Conservation (phyloP, 2,113 vertebrate species). For the Eulacestoma nigropectus region DNA sequence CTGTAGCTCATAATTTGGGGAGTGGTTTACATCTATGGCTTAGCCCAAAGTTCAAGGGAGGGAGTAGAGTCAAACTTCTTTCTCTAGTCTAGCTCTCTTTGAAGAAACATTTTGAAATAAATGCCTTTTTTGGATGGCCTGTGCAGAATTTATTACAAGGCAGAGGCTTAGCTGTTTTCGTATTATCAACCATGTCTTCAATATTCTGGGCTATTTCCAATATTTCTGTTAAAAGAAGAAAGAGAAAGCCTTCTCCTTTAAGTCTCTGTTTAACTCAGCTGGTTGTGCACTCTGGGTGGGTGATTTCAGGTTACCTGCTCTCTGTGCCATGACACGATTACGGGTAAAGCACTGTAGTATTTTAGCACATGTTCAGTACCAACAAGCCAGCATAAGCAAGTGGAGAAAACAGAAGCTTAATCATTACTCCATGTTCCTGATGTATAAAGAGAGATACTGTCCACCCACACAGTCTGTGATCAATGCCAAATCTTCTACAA, state of each 20-base stretch:
- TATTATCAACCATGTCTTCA: neutral
- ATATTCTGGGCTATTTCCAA: neutral
- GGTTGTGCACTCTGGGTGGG: neutral
- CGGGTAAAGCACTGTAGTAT: conserved; percentile 12
- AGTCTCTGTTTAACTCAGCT: neutral
- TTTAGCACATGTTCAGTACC: conserved; percentile 43
- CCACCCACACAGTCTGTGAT: conserved; percentile 60
- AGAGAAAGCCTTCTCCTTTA: neutral
- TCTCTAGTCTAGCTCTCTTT: neutral
- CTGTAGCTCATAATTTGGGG: neutral
- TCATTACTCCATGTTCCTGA: conserved; percentile 65
- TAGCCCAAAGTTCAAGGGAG: neutral
- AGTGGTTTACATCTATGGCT: neutral
- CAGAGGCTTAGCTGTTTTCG: neutral
- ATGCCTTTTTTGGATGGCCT: neutral
- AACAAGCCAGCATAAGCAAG: conserved; percentile 18
- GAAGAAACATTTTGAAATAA: neutral
- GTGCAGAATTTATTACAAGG: neutral
- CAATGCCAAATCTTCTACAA: conserved; percentile 48
- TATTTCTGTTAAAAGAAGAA: neutral
- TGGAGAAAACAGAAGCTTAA: conserved; percentile 63
- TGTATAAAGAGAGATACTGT: conserved; percentile 60
- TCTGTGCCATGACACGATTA: neutral
- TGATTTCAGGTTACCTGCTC: conserved; percentile 49
- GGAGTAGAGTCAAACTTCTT: neutral